Evolutionary conservation across 1,140 invertebrate species (phyloP).

Genomic region (Penaeus indicus): DNA sequence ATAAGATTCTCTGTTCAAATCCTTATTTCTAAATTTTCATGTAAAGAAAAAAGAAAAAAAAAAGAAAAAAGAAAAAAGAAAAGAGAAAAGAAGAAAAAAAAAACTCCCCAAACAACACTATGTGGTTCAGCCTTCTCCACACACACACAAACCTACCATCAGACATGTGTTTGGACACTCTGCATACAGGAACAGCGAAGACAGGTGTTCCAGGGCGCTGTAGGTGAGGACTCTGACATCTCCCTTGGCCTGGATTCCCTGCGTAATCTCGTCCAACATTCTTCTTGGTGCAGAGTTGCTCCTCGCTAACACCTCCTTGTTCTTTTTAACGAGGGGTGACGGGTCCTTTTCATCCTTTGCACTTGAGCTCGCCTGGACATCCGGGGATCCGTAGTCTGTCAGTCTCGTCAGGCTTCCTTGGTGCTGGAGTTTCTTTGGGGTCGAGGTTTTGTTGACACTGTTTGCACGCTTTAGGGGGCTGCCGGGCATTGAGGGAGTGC

Average conservation of each 20-base stretch:
- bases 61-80: too few relatives aligned
- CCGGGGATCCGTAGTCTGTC: constrained; percentile 18
- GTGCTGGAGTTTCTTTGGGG: constrained; percentile 18
- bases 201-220: constrained; percentile 49
- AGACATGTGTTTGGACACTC: constrained; percentile 55
- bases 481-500: constrained; percentile 38
- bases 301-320: too few relatives aligned
- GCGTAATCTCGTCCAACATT: too few relatives aligned
- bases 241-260: constrained; percentile 13
- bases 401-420: constrained; percentile 46
- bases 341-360: background rate
- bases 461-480: constrained; percentile 34
- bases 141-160: constrained; percentile 28
- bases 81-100: too few relatives aligned
- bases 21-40: too few relatives aligned
- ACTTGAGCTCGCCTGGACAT: background rate
- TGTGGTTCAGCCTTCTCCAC: too few relatives aligned
- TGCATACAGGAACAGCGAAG: constrained; percentile 49
- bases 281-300: too few relatives aligned
- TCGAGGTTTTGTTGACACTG: constrained; percentile 28
- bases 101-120: too few relatives aligned
- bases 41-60: too few relatives aligned
- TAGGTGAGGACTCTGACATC: constrained; percentile 53
- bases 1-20: too few relatives aligned
- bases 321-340: background rate